Evolutionary conservation across 2,888 invertebrate genomes (phyloP).

Genomic region (Aplocera efformata): DNA sequence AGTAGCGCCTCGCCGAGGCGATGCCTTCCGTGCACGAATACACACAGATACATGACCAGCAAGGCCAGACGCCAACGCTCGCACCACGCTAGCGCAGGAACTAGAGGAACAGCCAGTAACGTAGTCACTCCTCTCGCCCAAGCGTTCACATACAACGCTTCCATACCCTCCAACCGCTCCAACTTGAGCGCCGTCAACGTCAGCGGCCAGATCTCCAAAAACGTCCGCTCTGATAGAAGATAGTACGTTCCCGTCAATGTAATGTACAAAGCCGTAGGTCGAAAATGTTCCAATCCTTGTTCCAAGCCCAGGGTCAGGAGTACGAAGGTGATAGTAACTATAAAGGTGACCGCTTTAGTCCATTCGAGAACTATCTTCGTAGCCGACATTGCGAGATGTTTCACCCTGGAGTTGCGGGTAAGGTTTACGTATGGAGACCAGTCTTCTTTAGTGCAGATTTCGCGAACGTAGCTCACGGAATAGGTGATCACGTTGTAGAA

Average conservation of each 20-base stretch:
- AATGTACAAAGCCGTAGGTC: slow-evolving; percentile 84
- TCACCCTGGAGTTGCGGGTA: slow-evolving; percentile 85
- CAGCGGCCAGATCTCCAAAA: slow-evolving; percentile 83
- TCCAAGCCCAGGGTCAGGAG: slow-evolving; percentile 87
- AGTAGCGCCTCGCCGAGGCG: slow-evolving; percentile 77
- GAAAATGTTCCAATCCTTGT: slow-evolving; percentile 87
- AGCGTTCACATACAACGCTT: slow-evolving; percentile 84
- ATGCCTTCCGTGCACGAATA: slow-evolving; percentile 84
- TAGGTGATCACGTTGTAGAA: slow-evolving; percentile 91
- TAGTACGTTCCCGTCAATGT: slow-evolving; percentile 85
- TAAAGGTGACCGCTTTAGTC: slow-evolving; percentile 90
- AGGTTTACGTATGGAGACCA: slow-evolving; percentile 89
- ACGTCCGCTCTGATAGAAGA: slow-evolving; percentile 85
- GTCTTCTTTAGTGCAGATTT: slow-evolving; percentile 86
- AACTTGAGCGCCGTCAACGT: slow-evolving; percentile 80
- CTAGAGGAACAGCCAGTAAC: slow-evolving; percentile 76
- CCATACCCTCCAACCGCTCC: slow-evolving; percentile 85
- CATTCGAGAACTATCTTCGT: slow-evolving; percentile 90
- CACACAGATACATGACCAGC: slow-evolving; percentile 82
- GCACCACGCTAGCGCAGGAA: slow-evolving; percentile 76
- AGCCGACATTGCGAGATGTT: slow-evolving; percentile 89
- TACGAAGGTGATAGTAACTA: slow-evolving; percentile 88
- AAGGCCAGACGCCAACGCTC: slow-evolving; percentile 81
- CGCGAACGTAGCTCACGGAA: slow-evolving; percentile 87
- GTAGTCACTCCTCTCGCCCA: slow-evolving; percentile 82